Conservation (phyloP, 2,888 invertebrate genomes). For the Morpho achilles region DNA sequence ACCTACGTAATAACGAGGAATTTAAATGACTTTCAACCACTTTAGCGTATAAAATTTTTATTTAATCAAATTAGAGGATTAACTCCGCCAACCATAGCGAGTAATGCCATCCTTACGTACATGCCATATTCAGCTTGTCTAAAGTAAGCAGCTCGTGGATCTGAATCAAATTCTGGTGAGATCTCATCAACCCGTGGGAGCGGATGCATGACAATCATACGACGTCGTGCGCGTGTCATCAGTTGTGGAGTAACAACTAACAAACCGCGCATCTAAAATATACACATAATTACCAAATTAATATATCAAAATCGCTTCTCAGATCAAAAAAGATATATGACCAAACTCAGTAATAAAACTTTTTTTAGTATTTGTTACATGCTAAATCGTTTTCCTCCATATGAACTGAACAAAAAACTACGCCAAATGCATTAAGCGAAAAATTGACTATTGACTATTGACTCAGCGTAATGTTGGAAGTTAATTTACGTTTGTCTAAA, state of each 20-base stretch:
- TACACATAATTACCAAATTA: neutral
- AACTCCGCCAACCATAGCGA: slow-evolving; percentile 92
- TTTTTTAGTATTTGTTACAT: too few species aligned
- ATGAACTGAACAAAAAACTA: too few species aligned
- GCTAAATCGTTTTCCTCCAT: too few species aligned
- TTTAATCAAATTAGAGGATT: slow-evolving; percentile 46
- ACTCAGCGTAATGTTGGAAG: too few species aligned
- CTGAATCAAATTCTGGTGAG: slow-evolving; percentile 95
- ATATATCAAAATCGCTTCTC: too few species aligned
- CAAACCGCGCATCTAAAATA: slow-evolving; percentile 87
- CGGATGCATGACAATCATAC: slow-evolving; percentile 98
- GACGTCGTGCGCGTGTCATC: slow-evolving; percentile 95
- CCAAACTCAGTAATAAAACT: too few species aligned
- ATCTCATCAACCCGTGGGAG: slow-evolving; percentile 97
- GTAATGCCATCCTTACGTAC: slow-evolving; percentile 98
- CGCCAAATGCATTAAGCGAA: too few species aligned
- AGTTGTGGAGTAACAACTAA: slow-evolving; percentile 95
- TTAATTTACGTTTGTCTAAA: too few species aligned
- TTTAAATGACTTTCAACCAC: too few species aligned
- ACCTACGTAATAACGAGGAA: too few species aligned
- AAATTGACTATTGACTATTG: too few species aligned
- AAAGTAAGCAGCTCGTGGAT: slow-evolving; percentile 98
- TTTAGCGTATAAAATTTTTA: neutral
- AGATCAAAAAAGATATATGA: too few species aligned
- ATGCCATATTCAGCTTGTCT: slow-evolving; percentile 98